Conservation (phyloP, 2,888 invertebrate species). For the Helobdella robusta region DNA sequence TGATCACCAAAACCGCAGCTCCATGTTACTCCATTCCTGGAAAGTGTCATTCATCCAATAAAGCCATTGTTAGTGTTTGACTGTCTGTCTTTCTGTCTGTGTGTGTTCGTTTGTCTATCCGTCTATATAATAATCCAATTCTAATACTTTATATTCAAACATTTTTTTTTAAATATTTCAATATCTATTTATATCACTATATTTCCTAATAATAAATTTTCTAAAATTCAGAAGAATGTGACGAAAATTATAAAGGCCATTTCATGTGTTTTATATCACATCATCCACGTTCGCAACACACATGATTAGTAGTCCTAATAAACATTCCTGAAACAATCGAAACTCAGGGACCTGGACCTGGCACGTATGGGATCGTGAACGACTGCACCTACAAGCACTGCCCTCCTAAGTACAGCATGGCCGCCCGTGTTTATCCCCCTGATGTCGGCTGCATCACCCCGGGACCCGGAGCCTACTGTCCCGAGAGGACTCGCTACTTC, state of each 20-base stretch:
- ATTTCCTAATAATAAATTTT: no score
- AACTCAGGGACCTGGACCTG: slow-evolving; percentile 55
- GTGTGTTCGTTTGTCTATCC: background rate
- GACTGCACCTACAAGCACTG: slow-evolving; percentile 34
- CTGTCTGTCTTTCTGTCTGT: background rate
- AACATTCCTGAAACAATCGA: background rate
- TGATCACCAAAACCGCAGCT: background rate
- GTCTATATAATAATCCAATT: background rate
- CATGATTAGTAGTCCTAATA: no score
- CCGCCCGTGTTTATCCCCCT: slow-evolving; percentile 65
- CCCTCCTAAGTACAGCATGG: slow-evolving; percentile 70
- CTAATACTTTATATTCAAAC: no score
- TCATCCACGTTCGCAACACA: no score
- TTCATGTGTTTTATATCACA: no score
- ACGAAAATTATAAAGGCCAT: no score
- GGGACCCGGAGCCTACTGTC: slow-evolving; percentile 21
- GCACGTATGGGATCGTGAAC: slow-evolving; percentile 36
- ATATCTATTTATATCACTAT: no score
- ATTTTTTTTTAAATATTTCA: no score
- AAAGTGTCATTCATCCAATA: background rate
- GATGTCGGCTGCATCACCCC: slow-evolving; percentile 35
- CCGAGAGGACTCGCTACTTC: background rate
- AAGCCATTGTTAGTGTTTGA: background rate
- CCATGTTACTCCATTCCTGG: slow-evolving; percentile 10
- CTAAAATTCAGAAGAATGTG: no score